phyloP scores from a whole-genome alignment of 2,797 vertebrate genomes.

The Vultur gryphus region DNA sequence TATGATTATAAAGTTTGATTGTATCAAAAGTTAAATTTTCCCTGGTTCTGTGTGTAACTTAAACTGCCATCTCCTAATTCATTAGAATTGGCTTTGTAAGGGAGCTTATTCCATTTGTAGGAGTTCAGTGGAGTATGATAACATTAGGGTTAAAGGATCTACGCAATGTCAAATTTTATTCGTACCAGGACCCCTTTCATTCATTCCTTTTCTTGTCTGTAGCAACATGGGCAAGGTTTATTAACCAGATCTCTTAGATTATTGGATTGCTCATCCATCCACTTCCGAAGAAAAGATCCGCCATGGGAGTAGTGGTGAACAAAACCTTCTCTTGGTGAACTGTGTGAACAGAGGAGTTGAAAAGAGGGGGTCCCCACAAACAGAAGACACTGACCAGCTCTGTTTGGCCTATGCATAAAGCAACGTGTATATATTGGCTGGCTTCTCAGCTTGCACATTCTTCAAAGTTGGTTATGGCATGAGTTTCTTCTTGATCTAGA shows the following conservation, averaged over 20 bases:
- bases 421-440: accelerated
- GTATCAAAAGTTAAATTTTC: not conserved
- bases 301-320: not conserved
- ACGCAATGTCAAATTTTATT: not conserved
- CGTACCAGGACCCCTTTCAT: not conserved
- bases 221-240: not conserved
- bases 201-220: not conserved
- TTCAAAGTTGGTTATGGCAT: not conserved
- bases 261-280: not conserved
- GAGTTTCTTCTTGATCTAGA: not conserved
- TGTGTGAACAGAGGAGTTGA: not conserved
- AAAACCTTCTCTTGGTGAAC: not conserved
- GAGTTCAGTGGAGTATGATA: not conserved
- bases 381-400: not conserved
- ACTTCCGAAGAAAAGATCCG: not conserved
- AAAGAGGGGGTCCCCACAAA: not conserved
- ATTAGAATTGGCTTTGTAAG: not conserved
- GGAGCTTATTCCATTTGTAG: not conserved
- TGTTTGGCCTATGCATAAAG: no score
- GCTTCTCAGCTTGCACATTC: not conserved
- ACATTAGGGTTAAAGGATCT: not conserved
- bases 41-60: not conserved
- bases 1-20: not conserved
- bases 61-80: not conserved
- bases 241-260: not conserved